phyloP scores from a whole-genome alignment of 2,113 vertebrate species.

The Salvelinus alpinus region DNA sequence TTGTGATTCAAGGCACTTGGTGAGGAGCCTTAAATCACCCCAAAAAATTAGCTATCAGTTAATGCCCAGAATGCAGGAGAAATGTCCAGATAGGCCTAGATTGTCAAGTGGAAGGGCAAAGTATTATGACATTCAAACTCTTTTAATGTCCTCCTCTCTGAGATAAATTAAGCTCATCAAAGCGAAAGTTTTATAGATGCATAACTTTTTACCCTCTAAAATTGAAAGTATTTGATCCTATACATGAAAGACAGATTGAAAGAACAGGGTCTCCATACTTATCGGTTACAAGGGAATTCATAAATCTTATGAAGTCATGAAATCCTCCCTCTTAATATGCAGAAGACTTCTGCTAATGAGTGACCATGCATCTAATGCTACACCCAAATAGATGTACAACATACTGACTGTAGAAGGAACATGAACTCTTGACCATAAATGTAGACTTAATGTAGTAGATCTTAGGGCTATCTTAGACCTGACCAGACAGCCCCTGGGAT shows the following conservation, averaged over 20 bases:
- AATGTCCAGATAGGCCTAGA: background rate
- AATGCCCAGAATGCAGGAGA: conserved; percentile 32
- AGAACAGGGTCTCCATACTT: background rate
- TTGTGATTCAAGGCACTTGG: conserved; percentile 52
- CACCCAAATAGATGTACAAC: conserved; percentile 30
- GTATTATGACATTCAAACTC: conserved; percentile 35
- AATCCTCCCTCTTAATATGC: conserved; percentile 28
- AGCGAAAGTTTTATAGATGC: conserved; percentile 15
- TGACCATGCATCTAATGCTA: conserved; percentile 12
- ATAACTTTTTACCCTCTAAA: conserved; percentile 41
- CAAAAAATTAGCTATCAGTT: conserved; percentile 40
- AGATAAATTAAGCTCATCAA: conserved; percentile 48
- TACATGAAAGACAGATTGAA: conserved; percentile 17
- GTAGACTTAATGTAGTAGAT: too few species aligned
- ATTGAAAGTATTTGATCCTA: conserved; percentile 40
- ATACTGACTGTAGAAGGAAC: background rate
- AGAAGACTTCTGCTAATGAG: background rate
- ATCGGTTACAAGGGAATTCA: conserved; percentile 20
- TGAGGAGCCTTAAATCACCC: background rate
- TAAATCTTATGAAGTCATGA: conserved; percentile 26
- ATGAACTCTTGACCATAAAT: conserved; percentile 8
- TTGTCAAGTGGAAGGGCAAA: conserved; percentile 34
- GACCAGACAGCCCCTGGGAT: too few species aligned
- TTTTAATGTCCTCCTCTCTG: conserved; percentile 39
- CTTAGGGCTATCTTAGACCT: too few species aligned